Conservation (phyloP, 2,888 invertebrate genomes). For the Trichogramma dendrolimi region DNA sequence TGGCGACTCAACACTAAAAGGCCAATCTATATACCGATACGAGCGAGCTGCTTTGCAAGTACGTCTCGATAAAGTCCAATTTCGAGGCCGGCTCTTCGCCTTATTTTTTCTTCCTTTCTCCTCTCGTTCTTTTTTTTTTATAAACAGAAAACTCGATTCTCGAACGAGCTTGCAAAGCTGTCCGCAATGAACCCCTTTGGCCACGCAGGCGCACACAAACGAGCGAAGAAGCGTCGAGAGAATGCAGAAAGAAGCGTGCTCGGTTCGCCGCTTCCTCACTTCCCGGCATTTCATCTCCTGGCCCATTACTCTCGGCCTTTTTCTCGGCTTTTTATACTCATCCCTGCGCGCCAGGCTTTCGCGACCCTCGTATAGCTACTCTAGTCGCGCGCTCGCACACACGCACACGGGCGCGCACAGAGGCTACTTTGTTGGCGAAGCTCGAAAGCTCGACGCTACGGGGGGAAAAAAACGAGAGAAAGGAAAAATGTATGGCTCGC, state of each 20-base stretch:
- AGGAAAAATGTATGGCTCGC: no score
- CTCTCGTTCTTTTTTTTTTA: slow-evolving; percentile 12
- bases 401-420: no score
- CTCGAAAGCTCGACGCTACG: no score
- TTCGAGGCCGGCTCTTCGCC: slow-evolving; percentile 10
- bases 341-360: slow-evolving; percentile 9
- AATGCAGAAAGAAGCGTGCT: no score
- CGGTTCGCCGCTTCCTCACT: slow-evolving; percentile 7
- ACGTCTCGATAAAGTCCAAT: not conserved
- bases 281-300: slow-evolving; percentile 19
- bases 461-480: not conserved
- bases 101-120: not conserved
- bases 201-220: not conserved
- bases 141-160: slow-evolving; percentile 25
- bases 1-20: slow-evolving; percentile 42
- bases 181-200: slow-evolving; percentile 14
- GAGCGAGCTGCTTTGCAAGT: slow-evolving; percentile 19
- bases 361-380: not conserved
- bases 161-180: slow-evolving; percentile 3
- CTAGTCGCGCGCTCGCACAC: no score
- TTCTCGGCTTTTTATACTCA: no score
- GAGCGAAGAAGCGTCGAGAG: not conserved
- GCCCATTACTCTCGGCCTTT: slow-evolving; percentile 15
- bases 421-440: no score
- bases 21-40: slow-evolving; percentile 34